Evolutionary conservation across 2,797 vertebrate genomes (phyloP), one percentile per base, ranked within the genome.

Genomic region (Halcyon chelicuti): DNA sequence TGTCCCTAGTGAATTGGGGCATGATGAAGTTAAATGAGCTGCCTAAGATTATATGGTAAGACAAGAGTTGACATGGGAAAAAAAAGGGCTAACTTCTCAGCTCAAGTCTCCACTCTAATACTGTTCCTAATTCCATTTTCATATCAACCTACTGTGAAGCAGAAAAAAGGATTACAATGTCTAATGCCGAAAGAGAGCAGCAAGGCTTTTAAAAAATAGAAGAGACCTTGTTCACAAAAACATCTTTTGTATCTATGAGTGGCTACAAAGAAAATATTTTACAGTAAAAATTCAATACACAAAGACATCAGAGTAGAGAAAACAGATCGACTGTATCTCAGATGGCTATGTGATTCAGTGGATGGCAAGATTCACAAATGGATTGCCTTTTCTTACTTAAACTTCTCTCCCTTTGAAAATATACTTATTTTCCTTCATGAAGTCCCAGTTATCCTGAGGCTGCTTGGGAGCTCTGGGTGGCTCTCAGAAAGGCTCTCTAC

Each of bases 291-390:
- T 58, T 29, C 14, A 55, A n/a, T 57, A 40, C 5, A n/a, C 10
- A 40, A 47, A 82, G 52, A 70, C 44, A 62, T 70, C 22, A 66
- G 29, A 67, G 28, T 7, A 79, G 14, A 31, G 18, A 71, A 90
- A 79, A 86, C 0, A 0, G 11, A 42, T 78, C 2, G 2, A 37
- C 10, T 57, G 1, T 54, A 46, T 51, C n/a, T 35, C 25, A 74
- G 40, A 20, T 80, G 44, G 15, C 40, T 94, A 10, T 0, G 1
- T 14, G 14, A 80, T 82, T 76, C 37, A 49, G 25, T 22, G 10
- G 20, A 61, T 29, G 13, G 6, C 10, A 85, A 37, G 23, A 72
- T 42, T 66, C 26, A 73, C 21, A 51, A 70, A 54, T 5, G 2
- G 31, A 67, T 79, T 73, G 22, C 4, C 3, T 82, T 44, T 33